Base-by-base conservation (phyloP, 2,113 vertebrate genomes). In the Eidolon helvum region DNA sequence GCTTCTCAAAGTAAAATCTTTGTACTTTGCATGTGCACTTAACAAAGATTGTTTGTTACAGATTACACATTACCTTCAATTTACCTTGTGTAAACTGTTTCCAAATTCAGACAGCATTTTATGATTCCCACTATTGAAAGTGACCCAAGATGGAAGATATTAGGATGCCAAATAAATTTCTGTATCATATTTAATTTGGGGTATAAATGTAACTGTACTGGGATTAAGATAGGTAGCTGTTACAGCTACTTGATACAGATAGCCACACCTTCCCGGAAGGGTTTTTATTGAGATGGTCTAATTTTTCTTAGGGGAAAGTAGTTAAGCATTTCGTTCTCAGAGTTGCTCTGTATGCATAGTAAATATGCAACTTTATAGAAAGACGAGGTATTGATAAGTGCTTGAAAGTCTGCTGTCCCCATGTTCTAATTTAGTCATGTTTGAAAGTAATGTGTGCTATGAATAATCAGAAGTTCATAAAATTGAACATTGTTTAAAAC, bases 401-500 rank as follows among this genome's bases (percentile, higher is more conserved):
- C 55, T 90, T 95, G 57, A 55, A 88, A 88, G 48, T 90, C 7
- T 59, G n/a, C 35, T 88, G 30, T 50, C 33, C 12, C 63, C 89
- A 0, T 90, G 57, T 75, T 87, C 22, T 69, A 65, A 48, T 75
- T 72, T 26, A 61, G 21, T 96, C n/a, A 87, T 59, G 30, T 95
- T 86, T 93, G 24, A 96, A 97, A 85, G 5, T 28, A 85, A 26
- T 79, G 10, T 95, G 96, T 96, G 28, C 40, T 90, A 7, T 74
- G 26, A 26, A 94, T 83, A 92, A 78, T 48, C 63, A 84, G 28
- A 79, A 57, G 35, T 59, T 96, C 38, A 53, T 90, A 89, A 87
- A 38, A 75, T n/a, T 92, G 43, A 90, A 90, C 53, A 87, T 50
- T 96, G 21, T 82, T 95, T 94, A 83, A 95, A 96, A 83, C 4